Evolutionary conservation across 2,888 invertebrate genomes (phyloP), one percentile per base, ranked within the genome.

Genomic region (Apodemia mormo): DNA sequence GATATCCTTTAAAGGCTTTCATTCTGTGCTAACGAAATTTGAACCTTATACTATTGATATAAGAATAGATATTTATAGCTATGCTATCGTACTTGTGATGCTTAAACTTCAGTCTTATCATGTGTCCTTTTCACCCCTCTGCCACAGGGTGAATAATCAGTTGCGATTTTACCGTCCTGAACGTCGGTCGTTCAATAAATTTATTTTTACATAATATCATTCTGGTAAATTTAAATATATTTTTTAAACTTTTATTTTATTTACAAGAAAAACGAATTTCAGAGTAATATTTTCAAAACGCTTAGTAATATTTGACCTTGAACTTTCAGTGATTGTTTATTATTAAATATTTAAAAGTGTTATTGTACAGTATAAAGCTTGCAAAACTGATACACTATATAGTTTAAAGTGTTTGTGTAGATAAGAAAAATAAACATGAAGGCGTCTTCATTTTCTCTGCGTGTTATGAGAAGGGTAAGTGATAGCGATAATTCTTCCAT

Each of bases 381-480:
- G 52, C 49, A 56, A 64, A 49, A 66, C 70, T 54, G 56, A 66
- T 70, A 49, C 61, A 67, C 69, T 30, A 58, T 43, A 69, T 43
- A 73, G 10, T 12, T 10, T 45, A 45, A 74, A 76, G 80, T 80
- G 84, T 76, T 66, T 56, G 81, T 73, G 74, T 71, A 74, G 79
- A 72, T 73, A 73, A 76, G 75, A 73, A 75, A 75, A 75, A 75
- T 75, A 88, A 95, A 94, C 82, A 96, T 96, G 96, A 96, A 96
- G 95, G 96, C 96, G 58, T 96, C 96, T 67, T 96, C 96, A 82
- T 96, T 96, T 85, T 96, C 96, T 30, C 94, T 96, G 68, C 95
- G 96, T 77, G 96, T 96, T 80, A 96, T 96, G 96, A 94, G 96
- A 91, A 94, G 96, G 96, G 96, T 96, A 85, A 95, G 96, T 94